Evolutionary conservation across 2,888 invertebrate genomes (phyloP).

Genomic region (Cephus pulcher): DNA sequence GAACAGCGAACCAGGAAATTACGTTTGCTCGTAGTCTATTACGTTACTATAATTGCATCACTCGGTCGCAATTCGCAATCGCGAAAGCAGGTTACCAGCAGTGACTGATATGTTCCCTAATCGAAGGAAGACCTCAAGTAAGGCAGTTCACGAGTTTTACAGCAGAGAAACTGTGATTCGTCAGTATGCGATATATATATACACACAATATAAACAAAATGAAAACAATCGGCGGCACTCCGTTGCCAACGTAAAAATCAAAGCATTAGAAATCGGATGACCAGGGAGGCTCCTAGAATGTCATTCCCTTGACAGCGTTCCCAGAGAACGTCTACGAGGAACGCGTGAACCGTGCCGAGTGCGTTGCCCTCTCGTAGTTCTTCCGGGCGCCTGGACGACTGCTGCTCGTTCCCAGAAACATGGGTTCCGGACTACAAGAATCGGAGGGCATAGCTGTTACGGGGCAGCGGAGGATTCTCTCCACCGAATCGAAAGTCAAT

Average conservation of each 20-base stretch:
- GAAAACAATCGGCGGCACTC: background rate
- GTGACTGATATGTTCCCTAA: background rate
- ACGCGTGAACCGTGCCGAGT: slow-evolving; percentile 8
- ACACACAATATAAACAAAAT: background rate
- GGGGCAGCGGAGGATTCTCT: background rate
- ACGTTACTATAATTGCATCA: background rate
- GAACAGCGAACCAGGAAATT: background rate
- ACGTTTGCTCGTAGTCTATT: background rate
- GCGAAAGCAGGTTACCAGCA: background rate
- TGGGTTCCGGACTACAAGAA: background rate
- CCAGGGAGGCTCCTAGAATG: background rate
- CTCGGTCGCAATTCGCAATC: background rate
- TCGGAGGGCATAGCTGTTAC: background rate
- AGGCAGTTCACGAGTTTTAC: background rate
- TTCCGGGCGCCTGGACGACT: slow-evolving; percentile 4
- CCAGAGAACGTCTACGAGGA: background rate
- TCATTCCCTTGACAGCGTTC: background rate
- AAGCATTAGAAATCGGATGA: background rate
- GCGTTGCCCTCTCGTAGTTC: slow-evolving; percentile 8
- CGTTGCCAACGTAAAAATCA: background rate
- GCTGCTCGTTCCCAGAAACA: slow-evolving; percentile 1
- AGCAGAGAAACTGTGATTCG: background rate
- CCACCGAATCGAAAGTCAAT: slow-evolving; percentile 47
- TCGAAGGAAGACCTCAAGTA: background rate
- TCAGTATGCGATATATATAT: no score